phyloP scores from a whole-genome alignment of 2,888 invertebrate genomes.

The Erynnis tages region DNA sequence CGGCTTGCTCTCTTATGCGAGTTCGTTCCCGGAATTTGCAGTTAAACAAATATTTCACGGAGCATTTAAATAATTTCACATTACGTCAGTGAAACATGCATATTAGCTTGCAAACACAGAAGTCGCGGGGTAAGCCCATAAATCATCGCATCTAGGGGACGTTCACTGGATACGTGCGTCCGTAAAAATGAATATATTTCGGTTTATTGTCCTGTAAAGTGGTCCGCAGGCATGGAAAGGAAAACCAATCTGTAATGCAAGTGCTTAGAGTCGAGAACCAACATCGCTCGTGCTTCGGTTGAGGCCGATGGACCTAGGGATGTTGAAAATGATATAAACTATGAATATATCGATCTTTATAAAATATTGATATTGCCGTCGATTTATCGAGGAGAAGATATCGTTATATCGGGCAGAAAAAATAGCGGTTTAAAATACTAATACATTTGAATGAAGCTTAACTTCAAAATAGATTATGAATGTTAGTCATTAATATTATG shows the following conservation, averaged over 20 bases:
- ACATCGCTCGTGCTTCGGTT: constrained; percentile 41
- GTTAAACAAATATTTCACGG: background rate
- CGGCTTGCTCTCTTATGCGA: too few relatives aligned
- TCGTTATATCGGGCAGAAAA: too few relatives aligned
- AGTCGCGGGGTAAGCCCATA: constrained; percentile 26
- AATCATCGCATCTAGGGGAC: constrained; percentile 29
- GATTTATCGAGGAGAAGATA: too few relatives aligned
- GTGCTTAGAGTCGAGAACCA: constrained; percentile 35
- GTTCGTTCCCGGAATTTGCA: too few relatives aligned
- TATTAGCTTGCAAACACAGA: constrained; percentile 20
- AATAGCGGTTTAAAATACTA: too few relatives aligned
- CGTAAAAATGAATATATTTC: constrained; percentile 41
- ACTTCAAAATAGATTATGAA: too few relatives aligned
- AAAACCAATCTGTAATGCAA: constrained; percentile 31
- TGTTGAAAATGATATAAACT: too few relatives aligned
- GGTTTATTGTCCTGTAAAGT: constrained; percentile 35
- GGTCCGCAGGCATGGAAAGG: constrained; percentile 28
- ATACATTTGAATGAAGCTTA: too few relatives aligned
- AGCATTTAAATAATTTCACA: too few relatives aligned
- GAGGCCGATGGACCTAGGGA: constrained; percentile 48
- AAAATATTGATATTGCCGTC: too few relatives aligned
- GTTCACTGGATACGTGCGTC: constrained; percentile 34
- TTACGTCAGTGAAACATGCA: constrained; percentile 14
- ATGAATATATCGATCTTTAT: too few relatives aligned
- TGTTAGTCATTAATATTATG: too few relatives aligned